phyloP scores from a whole-genome alignment of 2,113 vertebrate genomes.

The Ovis canadensis region DNA sequence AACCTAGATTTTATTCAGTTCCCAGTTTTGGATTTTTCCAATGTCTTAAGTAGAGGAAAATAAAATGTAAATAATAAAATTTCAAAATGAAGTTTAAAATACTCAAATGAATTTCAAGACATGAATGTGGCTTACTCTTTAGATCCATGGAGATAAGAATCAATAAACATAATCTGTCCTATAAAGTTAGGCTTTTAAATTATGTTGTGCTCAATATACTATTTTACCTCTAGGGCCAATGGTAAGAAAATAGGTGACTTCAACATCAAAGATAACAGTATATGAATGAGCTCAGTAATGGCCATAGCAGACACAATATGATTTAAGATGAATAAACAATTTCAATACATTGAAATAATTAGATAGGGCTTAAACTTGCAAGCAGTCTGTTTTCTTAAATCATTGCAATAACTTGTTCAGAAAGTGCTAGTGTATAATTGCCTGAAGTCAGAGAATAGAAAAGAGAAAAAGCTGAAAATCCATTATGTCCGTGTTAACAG shows the following conservation, averaged over 20 bases:
- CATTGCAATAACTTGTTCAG: constrained; percentile 77
- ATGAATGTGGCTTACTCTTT: background rate
- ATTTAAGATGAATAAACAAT: constrained; percentile 76
- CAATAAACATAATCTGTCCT: background rate
- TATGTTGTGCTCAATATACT: background rate
- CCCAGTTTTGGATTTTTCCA: background rate
- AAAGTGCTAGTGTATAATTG: constrained; percentile 74
- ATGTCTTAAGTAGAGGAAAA: background rate
- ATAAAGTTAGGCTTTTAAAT: background rate
- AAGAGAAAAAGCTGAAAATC: constrained; percentile 77
- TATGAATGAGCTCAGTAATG: constrained; percentile 55
- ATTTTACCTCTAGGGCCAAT: background rate
- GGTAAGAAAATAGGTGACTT: background rate
- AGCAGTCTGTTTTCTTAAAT: constrained; percentile 71
- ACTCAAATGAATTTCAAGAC: background rate
- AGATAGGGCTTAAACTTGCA: constrained; percentile 60
- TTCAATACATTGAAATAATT: constrained; percentile 82
- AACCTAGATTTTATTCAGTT: background rate
- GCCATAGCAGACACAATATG: constrained; percentile 65
- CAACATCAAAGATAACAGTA: constrained; percentile 30
- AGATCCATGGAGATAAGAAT: background rate
- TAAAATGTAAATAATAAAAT: background rate
- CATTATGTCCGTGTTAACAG: constrained; percentile 77
- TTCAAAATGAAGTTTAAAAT: background rate
- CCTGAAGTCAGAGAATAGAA: constrained; percentile 77